Evolutionary conservation across 2,888 invertebrate genomes (phyloP).

Genomic region (Xiphydria camelus): DNA sequence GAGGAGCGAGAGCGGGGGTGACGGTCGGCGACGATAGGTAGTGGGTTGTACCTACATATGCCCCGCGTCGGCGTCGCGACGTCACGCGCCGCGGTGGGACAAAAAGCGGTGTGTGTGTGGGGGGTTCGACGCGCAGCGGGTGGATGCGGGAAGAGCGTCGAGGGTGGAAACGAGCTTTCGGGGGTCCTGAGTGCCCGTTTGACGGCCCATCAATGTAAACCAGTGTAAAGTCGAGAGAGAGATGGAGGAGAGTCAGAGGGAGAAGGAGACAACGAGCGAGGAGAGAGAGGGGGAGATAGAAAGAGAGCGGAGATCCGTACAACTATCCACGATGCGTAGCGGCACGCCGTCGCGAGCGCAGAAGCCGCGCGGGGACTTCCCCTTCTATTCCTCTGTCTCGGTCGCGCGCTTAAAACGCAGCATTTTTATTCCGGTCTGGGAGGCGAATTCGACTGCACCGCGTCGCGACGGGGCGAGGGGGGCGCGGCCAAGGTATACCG

Average conservation of each 20-base stretch:
- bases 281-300: not conserved
- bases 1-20: slow-evolving; percentile 1
- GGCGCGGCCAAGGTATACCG: slow-evolving; percentile 18
- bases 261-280: not conserved
- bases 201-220: slow-evolving; percentile 49
- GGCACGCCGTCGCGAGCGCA: not conserved
- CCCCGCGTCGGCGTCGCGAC: slow-evolving; percentile 13
- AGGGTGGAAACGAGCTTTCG: slow-evolving; percentile 38
- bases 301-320: not conserved
- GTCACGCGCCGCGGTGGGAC: slow-evolving; percentile 1
- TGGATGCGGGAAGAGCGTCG: slow-evolving; percentile 22
- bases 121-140: not conserved
- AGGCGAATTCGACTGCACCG: too few relatives aligned
- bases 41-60: too few relatives aligned
- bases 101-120: slow-evolving; percentile 13
- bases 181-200: slow-evolving; percentile 42
- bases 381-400: too few relatives aligned
- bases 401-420: too few relatives aligned
- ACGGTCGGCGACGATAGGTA: slow-evolving; percentile 3
- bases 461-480: not conserved
- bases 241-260: not conserved
- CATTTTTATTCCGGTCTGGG: slow-evolving; percentile 1
- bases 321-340: not conserved
- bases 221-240: slow-evolving; percentile 41
- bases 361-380: too few relatives aligned